phyloP scores from a whole-genome alignment of 92 coral and sea anemone species.

The Metridium senile region DNA sequence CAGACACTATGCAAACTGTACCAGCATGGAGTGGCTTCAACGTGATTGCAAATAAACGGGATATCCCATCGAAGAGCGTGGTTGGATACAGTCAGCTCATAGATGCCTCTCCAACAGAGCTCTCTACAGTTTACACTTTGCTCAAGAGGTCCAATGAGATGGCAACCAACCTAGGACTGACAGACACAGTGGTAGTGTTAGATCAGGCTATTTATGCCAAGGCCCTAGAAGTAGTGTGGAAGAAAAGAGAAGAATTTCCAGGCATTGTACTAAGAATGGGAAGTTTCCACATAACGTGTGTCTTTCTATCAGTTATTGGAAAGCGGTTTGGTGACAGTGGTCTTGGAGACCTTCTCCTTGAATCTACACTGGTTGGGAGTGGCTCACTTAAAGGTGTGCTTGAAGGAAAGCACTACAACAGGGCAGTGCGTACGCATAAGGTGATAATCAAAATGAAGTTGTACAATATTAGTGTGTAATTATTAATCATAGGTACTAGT shows the following conservation, averaged over 20 bases:
- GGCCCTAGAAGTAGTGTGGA: constrained; percentile 53
- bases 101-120: constrained; percentile 63
- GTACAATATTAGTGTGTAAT: background rate
- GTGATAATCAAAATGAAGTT: constrained; percentile 10
- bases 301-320: constrained; percentile 48
- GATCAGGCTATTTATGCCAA: constrained; percentile 59
- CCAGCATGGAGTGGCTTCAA: constrained; percentile 72
- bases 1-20: no score
- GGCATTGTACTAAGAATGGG: constrained; percentile 50
- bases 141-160: constrained; percentile 45
- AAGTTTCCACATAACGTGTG: constrained; percentile 44
- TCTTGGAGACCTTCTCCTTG: constrained; percentile 57
- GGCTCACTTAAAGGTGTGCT: constrained; percentile 68
- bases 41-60: constrained; percentile 17
- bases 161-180: constrained; percentile 40
- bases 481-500: background rate
- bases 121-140: constrained; percentile 45
- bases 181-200: constrained; percentile 40
- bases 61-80: constrained; percentile 38
- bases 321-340: constrained; percentile 53
- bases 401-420: constrained; percentile 64
- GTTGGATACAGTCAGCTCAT: constrained; percentile 54
- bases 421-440: constrained; percentile 61
- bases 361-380: constrained; percentile 51
- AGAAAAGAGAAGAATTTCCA: constrained; percentile 36